phyloP scores from a whole-genome alignment of 2,888 invertebrate species.

The Rhagophthalmus giganteus region DNA sequence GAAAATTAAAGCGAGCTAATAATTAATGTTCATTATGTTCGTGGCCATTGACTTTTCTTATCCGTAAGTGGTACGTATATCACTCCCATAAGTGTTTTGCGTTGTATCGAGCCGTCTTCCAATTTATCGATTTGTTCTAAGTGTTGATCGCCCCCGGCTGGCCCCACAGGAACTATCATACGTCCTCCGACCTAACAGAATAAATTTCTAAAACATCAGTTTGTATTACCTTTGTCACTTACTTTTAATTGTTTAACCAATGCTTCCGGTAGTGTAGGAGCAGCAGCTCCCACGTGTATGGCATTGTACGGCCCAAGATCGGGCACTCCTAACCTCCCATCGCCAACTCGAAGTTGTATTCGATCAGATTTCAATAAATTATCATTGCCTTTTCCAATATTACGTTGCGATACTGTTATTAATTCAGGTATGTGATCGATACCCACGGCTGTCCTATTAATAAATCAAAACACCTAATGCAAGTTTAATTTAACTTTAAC shows the following conservation, averaged over 20 bases:
- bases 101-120: slow-evolving; percentile 73
- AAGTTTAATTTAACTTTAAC: no score
- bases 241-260: slow-evolving; percentile 84
- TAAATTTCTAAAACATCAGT: no score
- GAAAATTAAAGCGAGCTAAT: neutral
- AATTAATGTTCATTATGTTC: slow-evolving; percentile 42
- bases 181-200: slow-evolving; percentile 73
- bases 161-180: slow-evolving; percentile 88
- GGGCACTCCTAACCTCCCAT: slow-evolving; percentile 81
- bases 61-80: slow-evolving; percentile 97
- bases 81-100: slow-evolving; percentile 88
- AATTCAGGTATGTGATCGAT: slow-evolving; percentile 90
- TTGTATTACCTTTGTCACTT: no score
- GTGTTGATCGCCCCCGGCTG: slow-evolving; percentile 82
- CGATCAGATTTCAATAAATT: slow-evolving; percentile 68
- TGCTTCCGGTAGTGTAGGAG: slow-evolving; percentile 73
- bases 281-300: slow-evolving; percentile 92
- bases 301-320: slow-evolving; percentile 83
- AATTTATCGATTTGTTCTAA: slow-evolving; percentile 90
- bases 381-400: slow-evolving; percentile 75
- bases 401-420: slow-evolving; percentile 72
- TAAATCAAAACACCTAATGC: no score
- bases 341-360: slow-evolving; percentile 79
- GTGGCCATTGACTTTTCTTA: slow-evolving; percentile 70
- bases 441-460: slow-evolving; percentile 66